Evolutionary conservation across 2,113 vertebrate species (phyloP).

Genomic region (Bettongia penicillata): DNA sequence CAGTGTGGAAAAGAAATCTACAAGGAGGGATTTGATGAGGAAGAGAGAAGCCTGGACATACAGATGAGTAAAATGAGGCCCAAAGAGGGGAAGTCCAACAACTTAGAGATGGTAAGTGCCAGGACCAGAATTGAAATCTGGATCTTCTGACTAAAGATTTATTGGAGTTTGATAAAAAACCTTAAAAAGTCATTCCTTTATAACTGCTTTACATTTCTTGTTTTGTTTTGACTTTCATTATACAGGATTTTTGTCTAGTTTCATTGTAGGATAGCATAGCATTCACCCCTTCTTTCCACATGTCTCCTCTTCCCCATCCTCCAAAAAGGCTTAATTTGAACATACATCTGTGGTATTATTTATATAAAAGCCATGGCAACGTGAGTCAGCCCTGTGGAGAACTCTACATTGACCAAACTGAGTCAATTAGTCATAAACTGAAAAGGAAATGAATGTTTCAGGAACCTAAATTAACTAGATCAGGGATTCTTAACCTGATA

Average conservation of each 20-base stretch:
- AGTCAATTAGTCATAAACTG: not conserved
- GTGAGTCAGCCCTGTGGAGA: not conserved
- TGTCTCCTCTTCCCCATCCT: not conserved
- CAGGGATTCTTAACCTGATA: not conserved
- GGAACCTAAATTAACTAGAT: not conserved
- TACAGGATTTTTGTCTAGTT: not conserved
- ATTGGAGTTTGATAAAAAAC: not conserved
- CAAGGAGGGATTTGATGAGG: not conserved
- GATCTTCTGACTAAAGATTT: not conserved
- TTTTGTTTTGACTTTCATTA: not conserved
- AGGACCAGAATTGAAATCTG: not conserved
- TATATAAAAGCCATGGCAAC: not conserved
- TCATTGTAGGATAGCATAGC: not conserved
- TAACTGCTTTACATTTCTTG: not conserved
- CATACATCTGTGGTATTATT: not conserved
- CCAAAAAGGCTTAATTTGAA: not conserved
- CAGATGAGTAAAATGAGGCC: not conserved
- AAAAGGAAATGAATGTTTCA: not conserved
- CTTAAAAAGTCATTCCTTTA: not conserved
- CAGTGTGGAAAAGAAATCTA: not conserved
- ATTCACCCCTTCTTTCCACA: not conserved
- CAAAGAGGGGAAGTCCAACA: not conserved
- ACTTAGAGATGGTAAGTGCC: not conserved
- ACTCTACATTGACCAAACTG: not conserved
- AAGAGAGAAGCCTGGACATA: not conserved